phyloP scores from a whole-genome alignment of 2,113 vertebrate genomes.

The Nematolebias whitei region DNA sequence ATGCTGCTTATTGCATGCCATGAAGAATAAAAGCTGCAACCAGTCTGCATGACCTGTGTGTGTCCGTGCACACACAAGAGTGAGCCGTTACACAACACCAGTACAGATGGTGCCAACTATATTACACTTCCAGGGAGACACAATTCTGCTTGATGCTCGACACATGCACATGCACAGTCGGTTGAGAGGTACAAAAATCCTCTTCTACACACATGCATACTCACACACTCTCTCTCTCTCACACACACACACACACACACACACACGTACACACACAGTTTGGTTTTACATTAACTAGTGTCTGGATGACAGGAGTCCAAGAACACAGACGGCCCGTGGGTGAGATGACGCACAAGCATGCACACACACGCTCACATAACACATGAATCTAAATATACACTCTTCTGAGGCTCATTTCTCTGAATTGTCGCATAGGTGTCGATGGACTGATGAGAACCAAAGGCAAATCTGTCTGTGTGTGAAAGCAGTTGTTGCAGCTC shows the following conservation, averaged over 20 bases:
- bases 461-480: conserved; percentile 3
- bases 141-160: conserved; percentile 30
- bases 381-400: conserved; percentile 55
- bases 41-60: conserved; percentile 26
- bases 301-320: conserved; percentile 54
- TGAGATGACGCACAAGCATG: conserved; percentile 57
- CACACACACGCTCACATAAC: conserved; percentile 22
- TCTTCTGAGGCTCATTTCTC: conserved; percentile 20
- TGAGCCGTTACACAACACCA: conserved; percentile 46
- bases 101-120: conserved; percentile 35
- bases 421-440: conserved; percentile 23
- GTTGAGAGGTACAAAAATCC: conserved; percentile 1
- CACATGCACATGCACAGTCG: conserved; percentile 2
- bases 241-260: neutral
- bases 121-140: conserved; percentile 44
- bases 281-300: conserved; percentile 42
- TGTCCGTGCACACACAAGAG: conserved; percentile 9
- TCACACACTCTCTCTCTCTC: too few relatives aligned
- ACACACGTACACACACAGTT: neutral
- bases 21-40: conserved; percentile 56
- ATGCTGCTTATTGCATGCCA: conserved; percentile 68
- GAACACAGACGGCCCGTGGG: conserved; percentile 64
- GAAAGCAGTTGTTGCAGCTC: conserved; percentile 23
- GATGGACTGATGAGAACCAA: conserved; percentile 15
- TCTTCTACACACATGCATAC: too few relatives aligned